Evolutionary conservation across 92 coral and sea anemone species (phyloP).

Genomic region (Ricordea florida): DNA sequence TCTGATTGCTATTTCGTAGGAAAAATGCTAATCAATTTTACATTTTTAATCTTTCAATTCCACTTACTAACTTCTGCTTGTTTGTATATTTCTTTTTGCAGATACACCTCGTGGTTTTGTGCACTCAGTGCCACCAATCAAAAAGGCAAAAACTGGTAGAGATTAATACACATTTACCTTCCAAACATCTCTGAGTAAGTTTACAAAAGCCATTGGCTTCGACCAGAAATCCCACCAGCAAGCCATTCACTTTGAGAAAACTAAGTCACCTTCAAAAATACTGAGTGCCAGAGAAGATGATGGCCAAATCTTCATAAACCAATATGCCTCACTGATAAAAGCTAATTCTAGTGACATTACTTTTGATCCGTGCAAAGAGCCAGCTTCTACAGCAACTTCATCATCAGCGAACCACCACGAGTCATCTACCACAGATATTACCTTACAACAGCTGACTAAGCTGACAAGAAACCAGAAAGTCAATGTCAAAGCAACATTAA

Average conservation of each 20-base stretch:
- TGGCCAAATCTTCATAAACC: conserved; percentile 38
- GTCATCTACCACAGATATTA: conserved; percentile 33
- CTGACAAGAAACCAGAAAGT: conserved; percentile 47
- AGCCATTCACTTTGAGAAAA: conserved; percentile 39
- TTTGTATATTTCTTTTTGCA: neutral
- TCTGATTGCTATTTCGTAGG: conserved; percentile 18
- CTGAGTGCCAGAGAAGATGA: conserved; percentile 35
- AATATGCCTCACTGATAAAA: conserved; percentile 22
- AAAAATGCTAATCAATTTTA: conserved; percentile 22
- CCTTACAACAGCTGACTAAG: conserved; percentile 19
- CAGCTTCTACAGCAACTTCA: neutral
- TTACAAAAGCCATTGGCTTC: conserved; percentile 44
- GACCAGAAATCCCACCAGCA: conserved; percentile 45
- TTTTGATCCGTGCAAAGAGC: conserved; percentile 27
- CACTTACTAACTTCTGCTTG: conserved; percentile 12
- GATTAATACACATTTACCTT: conserved; percentile 36
- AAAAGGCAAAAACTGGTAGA: conserved; percentile 42
- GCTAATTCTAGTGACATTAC: conserved; percentile 24
- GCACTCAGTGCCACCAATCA: conserved; percentile 45
- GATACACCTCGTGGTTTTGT: conserved; percentile 20
- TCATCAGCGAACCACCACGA: conserved; percentile 3
- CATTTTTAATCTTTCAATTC: conserved; percentile 17
- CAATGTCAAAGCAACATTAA: conserved; percentile 40
- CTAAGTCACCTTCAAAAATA: conserved; percentile 44
- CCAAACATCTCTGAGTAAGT: conserved; percentile 34